These are phyloP conservation scores for Pseudomyrmex sp. DNA, from an alignment of 1,140 invertebrate species.

Conservation along the genomic window DNA sequence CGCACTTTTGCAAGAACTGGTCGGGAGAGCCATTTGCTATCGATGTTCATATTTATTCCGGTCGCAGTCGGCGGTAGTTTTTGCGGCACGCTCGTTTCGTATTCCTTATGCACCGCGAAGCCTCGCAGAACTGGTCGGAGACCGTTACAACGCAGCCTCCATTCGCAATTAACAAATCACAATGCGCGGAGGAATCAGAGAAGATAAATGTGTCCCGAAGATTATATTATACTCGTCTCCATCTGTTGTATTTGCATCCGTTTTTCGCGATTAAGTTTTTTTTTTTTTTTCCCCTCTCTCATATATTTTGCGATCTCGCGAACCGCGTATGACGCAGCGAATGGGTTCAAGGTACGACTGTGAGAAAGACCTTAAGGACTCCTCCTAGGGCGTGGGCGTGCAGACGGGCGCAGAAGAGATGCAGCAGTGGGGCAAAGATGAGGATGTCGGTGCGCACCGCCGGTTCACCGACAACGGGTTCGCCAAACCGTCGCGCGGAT, in stretches of 20 bases:
- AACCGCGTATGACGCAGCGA: conserved; percentile 35
- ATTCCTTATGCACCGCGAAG: too few relatives aligned
- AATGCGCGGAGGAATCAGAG: too few relatives aligned
- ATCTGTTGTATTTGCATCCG: too few relatives aligned
- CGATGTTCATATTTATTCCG: conserved; percentile 38
- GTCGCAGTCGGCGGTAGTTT: background rate
- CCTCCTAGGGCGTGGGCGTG: conserved; percentile 69
- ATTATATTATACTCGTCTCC: too few relatives aligned
- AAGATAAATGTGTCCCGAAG: too few relatives aligned
- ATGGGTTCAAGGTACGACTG: conserved; percentile 59
- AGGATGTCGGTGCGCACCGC: conserved; percentile 62
- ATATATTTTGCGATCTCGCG: background rate
- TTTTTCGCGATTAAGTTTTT: too few relatives aligned
- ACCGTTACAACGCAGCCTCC: too few relatives aligned
- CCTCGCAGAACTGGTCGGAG: too few relatives aligned
- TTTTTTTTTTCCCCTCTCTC: too few relatives aligned
- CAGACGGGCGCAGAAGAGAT: conserved; percentile 69
- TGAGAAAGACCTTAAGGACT: conserved; percentile 70
- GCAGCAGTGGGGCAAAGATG: conserved; percentile 70
- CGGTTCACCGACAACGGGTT: conserved; percentile 74
- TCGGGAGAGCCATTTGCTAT: background rate
- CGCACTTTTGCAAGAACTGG: conserved; percentile 59
- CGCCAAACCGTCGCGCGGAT: conserved; percentile 70
- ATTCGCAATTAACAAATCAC: too few relatives aligned
- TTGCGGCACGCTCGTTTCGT: conserved; percentile 2